phyloP scores from a whole-genome alignment of 2,797 vertebrate species.

The Molossus molossus region DNA sequence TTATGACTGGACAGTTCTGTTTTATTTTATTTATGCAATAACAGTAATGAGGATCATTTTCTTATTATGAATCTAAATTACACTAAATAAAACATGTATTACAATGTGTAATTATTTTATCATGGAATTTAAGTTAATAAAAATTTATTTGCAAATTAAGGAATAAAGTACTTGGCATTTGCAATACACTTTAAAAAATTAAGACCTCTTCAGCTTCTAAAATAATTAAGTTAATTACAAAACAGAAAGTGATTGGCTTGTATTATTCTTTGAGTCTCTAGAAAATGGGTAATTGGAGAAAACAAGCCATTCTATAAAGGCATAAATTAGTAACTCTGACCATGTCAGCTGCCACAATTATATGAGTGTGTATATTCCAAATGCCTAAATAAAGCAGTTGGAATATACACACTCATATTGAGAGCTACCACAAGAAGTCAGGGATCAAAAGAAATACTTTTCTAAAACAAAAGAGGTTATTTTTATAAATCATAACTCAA shows the following conservation, averaged over 20 bases:
- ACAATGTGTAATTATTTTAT: constrained; percentile 81
- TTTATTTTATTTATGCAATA: constrained; percentile 68
- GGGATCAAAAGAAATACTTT: constrained; percentile 41
- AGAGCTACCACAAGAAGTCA: constrained; percentile 26
- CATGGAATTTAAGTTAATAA: constrained; percentile 77
- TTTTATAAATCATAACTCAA: constrained; percentile 2
- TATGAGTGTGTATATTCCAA: no score
- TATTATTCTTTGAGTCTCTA: constrained; percentile 37
- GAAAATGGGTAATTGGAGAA: constrained; percentile 53
- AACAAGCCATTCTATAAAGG: constrained; percentile 62
- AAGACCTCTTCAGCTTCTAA: constrained; percentile 25
- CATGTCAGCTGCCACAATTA: constrained; percentile 36
- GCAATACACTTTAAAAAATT: constrained; percentile 35
- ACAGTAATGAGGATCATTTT: constrained; percentile 55
- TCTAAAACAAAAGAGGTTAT: background rate
- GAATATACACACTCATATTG: background rate
- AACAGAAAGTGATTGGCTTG: constrained; percentile 5
- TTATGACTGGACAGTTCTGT: background rate
- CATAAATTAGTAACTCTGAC: constrained; percentile 45
- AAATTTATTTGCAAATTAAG: constrained; percentile 58
- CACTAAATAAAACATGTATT: constrained; percentile 77
- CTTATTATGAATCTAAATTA: constrained; percentile 26
- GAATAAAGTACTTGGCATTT: constrained; percentile 59
- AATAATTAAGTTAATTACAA: constrained; percentile 54
- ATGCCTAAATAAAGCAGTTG: constrained; percentile 23